Evolutionary conservation across 2,888 invertebrate species (phyloP).

Genomic region (Antheraea assamensis): DNA sequence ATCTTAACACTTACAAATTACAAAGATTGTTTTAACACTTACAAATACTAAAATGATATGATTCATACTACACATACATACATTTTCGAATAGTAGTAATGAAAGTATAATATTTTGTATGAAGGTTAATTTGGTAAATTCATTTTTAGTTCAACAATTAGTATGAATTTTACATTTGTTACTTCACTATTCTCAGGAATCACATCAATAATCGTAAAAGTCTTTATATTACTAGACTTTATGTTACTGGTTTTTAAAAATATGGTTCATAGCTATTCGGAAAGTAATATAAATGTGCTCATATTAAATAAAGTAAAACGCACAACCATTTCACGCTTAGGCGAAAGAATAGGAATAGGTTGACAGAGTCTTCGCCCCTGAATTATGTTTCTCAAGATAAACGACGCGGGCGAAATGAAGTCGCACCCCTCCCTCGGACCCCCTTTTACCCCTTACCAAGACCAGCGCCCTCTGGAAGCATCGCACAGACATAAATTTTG

Average conservation of each 20-base stretch:
- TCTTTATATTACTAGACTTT: background rate
- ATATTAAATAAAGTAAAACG: slow-evolving; percentile 17
- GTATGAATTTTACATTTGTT: background rate
- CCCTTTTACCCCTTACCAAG: slow-evolving; percentile 32
- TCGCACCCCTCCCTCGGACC: slow-evolving; percentile 74
- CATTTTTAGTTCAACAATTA: background rate
- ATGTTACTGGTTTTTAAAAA: background rate
- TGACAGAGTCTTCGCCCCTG: slow-evolving; percentile 82
- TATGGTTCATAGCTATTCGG: background rate
- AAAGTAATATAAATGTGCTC: slow-evolving; percentile 1
- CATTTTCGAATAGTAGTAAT: background rate
- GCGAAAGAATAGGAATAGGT: slow-evolving; percentile 83
- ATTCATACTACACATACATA: background rate
- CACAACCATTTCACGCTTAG: slow-evolving; percentile 78
- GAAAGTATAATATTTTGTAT: background rate
- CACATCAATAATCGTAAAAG: background rate
- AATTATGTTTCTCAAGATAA: slow-evolving; percentile 88
- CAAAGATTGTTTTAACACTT: no score
- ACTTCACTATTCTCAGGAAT: background rate
- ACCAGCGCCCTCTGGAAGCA: slow-evolving; percentile 62
- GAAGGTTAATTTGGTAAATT: background rate
- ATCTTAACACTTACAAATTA: no score
- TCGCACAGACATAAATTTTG: slow-evolving; percentile 75
- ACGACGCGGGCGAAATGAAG: slow-evolving; percentile 88
- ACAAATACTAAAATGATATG: background rate